Percentiles rank a stretch among this genome's conserved stretches.
Evolutionary conservation across 2,888 invertebrate species (phyloP).

Genomic region (Perdita meconis): DNA sequence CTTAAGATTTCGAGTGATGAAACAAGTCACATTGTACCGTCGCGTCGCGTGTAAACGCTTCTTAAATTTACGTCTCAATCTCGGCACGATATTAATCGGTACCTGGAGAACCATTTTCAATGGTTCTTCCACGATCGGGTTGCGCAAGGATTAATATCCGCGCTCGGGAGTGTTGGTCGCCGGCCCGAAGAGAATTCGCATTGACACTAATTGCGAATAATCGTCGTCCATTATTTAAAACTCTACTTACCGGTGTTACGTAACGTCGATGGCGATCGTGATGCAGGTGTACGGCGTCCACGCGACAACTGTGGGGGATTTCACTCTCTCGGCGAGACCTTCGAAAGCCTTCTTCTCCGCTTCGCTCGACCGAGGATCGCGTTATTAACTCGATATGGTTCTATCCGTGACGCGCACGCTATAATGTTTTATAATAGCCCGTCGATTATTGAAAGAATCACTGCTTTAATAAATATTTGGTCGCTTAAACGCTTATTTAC

Average conservation of each 20-base stretch:
- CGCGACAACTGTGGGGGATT: constrained; percentile 40
- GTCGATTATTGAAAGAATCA: too few species aligned
- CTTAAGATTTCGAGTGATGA: not conserved
- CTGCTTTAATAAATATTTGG: too few species aligned
- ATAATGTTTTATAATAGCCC: not conserved
- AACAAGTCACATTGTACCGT: not conserved
- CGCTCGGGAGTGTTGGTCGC: not conserved
- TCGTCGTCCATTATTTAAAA: constrained; percentile 38
- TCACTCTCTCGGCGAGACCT: constrained; percentile 24
- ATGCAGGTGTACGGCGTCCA: constrained; percentile 41
- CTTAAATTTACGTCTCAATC: constrained; percentile 6
- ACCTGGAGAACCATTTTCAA: constrained; percentile 12
- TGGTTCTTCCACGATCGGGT: not conserved
- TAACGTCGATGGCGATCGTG: constrained; percentile 10
- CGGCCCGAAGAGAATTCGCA: not conserved
- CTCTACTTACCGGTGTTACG: constrained; percentile 25
- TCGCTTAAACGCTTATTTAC: too few species aligned
- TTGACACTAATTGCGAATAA: constrained; percentile 37
- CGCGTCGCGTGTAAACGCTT: not conserved
- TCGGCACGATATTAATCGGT: constrained; percentile 11
- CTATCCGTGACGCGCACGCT: not conserved
- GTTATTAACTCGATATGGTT: not conserved
- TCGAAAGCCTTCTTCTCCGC: not conserved
- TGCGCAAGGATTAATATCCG: constrained; percentile 25
- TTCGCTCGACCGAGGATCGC: not conserved